A percentile compares a stretch with the other conserved stretches of the same genome.
phyloP scores from a whole-genome alignment of 2,797 vertebrate genomes.

The Melanotaenia nigrans region DNA sequence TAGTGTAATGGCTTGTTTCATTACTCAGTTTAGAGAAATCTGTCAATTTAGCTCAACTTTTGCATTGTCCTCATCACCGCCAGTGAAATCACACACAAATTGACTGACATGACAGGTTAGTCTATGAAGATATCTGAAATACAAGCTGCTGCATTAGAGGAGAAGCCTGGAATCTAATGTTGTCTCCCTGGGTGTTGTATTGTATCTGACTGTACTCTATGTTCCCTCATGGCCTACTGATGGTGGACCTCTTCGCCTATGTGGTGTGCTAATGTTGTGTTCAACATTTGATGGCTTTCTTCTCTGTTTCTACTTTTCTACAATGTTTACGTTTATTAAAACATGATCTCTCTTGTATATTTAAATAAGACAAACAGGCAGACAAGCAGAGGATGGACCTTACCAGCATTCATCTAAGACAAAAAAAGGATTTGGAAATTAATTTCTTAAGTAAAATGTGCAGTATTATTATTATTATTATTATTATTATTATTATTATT shows the following conservation, averaged over 20 bases:
- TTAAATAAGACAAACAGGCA: not conserved
- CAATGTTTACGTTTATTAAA: not conserved
- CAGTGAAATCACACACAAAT: not conserved
- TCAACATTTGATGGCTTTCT: constrained; percentile 58
- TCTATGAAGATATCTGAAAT: not conserved
- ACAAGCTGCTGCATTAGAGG: constrained; percentile 80
- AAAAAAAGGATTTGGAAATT: not conserved
- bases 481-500: too few relatives aligned
- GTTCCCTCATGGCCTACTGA: constrained; percentile 54
- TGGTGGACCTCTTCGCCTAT: constrained; percentile 53
- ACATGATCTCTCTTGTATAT: not conserved
- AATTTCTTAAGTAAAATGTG: not conserved
- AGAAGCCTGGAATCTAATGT: constrained; percentile 90
- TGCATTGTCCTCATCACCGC: not conserved
- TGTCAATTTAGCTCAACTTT: not conserved
- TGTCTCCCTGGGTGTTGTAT: constrained; percentile 87
- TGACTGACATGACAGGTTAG: not conserved
- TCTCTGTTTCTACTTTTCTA: constrained; percentile 54
- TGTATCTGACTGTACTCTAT: constrained; percentile 52
- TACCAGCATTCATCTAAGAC: not conserved
- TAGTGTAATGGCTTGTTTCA: constrained; percentile 13
- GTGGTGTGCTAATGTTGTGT: constrained; percentile 65
- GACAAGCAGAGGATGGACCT: not conserved
- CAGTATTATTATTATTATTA: too few relatives aligned
- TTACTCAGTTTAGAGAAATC: constrained; percentile 1